Percentiles rank a stretch among this genome's conserved stretches.
Conservation (phyloP, 2,797 vertebrate species). For the Crypturellus tataupa region DNA sequence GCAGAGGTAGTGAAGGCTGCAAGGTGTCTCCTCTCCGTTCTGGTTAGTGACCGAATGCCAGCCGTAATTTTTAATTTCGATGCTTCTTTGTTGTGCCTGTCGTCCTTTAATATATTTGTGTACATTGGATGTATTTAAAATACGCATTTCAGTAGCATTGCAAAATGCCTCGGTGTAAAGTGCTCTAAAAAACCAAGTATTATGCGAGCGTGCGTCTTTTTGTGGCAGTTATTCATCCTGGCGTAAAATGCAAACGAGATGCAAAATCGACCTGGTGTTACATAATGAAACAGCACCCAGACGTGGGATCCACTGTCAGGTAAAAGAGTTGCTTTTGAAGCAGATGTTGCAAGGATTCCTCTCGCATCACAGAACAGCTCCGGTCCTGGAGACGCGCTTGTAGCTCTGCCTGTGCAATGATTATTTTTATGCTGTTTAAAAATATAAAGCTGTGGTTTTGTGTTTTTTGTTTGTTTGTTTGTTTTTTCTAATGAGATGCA, state of each 20-base stretch:
- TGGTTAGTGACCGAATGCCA: neutral
- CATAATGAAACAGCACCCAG: neutral
- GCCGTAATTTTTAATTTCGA: neutral
- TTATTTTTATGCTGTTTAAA: neutral
- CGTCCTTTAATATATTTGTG: rapidly evolving
- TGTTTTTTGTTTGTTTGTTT: too few species aligned
- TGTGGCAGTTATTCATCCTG: neutral
- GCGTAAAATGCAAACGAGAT: neutral
- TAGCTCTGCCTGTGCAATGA: neutral
- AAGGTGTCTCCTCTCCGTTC: neutral
- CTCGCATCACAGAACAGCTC: neutral
- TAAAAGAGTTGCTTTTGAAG: neutral
- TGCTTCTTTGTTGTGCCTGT: neutral
- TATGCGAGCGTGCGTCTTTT: rapidly evolving
- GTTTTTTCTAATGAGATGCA: neutral
- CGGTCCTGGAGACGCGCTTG: neutral
- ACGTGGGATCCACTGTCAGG: neutral
- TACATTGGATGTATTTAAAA: neutral
- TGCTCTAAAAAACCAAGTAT: neutral
- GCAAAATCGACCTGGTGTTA: neutral
- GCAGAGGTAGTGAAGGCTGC: too few species aligned
- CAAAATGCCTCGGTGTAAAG: neutral
- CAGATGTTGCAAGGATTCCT: neutral
- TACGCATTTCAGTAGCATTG: rapidly evolving
- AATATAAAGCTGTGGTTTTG: neutral